Percentiles rank a stretch among this genome's conserved stretches.
Evolutionary conservation across 2,113 vertebrate genomes (phyloP).

Genomic region (Rhinogobius similis): DNA sequence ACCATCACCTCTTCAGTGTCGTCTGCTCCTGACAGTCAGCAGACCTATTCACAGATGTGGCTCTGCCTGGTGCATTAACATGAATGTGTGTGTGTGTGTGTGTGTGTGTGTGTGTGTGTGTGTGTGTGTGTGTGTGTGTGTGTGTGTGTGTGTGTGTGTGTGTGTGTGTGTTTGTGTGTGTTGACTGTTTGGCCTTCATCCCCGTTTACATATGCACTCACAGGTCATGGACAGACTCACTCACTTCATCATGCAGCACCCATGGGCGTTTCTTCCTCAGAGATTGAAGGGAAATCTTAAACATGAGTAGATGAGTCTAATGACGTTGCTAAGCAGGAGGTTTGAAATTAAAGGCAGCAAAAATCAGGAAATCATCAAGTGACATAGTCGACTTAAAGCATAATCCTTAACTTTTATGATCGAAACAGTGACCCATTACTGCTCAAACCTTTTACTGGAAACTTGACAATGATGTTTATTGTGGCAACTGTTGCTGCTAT

Average conservation of each 20-base stretch:
- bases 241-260: constrained; percentile 52
- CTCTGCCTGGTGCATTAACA: not conserved
- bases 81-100: no score
- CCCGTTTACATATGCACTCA: constrained; percentile 39
- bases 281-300: not conserved
- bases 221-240: constrained; percentile 54
- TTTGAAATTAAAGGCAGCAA: not conserved
- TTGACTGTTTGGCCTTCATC: constrained; percentile 37
- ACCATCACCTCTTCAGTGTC: not conserved
- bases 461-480: no score
- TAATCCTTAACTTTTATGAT: no score
- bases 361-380: not conserved
- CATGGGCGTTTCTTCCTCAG: constrained; percentile 50
- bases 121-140: no score
- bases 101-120: no score
- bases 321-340: not conserved
- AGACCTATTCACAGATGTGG: not conserved
- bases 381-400: no score
- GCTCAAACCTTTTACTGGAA: no score
- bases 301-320: not conserved
- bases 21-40: not conserved
- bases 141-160: no score
- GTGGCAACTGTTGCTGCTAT: not conserved
- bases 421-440: no score
- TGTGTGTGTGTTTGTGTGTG: no score